A percentile compares a stretch with the other conserved stretches of the same genome.
Conservation (phyloP, 2,113 vertebrate genomes). For the Podarcis cretensis region DNA sequence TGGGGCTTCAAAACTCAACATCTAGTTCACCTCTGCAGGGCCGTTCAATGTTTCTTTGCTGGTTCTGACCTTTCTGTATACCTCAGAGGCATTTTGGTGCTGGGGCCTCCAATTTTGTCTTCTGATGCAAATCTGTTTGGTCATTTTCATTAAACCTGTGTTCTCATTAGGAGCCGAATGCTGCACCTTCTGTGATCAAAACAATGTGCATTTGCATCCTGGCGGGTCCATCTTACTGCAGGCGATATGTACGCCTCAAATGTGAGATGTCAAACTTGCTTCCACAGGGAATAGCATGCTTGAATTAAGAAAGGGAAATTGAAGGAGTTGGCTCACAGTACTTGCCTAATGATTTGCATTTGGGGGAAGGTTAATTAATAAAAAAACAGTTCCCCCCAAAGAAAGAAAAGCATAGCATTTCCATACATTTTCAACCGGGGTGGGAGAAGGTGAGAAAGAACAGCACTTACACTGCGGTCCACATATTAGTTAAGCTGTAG, state of each 20-base stretch:
- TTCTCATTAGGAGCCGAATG: not conserved
- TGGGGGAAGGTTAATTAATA: not conserved
- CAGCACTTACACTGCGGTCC: not conserved
- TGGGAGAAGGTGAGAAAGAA: not conserved
- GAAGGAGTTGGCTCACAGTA: not conserved
- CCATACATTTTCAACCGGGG: not conserved
- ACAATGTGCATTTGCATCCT: not conserved
- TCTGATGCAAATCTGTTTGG: not conserved
- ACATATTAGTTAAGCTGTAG: not conserved
- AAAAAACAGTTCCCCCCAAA: not conserved
- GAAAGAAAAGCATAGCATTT: not conserved
- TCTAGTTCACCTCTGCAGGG: not conserved
- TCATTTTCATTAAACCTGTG: conserved; percentile 1
- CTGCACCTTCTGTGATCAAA: not conserved
- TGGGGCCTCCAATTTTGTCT: not conserved
- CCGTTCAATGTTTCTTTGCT: not conserved
- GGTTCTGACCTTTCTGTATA: not conserved
- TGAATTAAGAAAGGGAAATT: not conserved
- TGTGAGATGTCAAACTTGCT: not conserved
- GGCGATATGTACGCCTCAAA: not conserved
- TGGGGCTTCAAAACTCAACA: fast-evolving
- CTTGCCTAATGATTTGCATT: not conserved
- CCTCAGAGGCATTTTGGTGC: not conserved
- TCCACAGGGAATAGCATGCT: not conserved
- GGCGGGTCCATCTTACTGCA: not conserved